Evolutionary conservation across 2,113 vertebrate genomes (phyloP).

Genomic region (Rhinolophus ferrumequinum): DNA sequence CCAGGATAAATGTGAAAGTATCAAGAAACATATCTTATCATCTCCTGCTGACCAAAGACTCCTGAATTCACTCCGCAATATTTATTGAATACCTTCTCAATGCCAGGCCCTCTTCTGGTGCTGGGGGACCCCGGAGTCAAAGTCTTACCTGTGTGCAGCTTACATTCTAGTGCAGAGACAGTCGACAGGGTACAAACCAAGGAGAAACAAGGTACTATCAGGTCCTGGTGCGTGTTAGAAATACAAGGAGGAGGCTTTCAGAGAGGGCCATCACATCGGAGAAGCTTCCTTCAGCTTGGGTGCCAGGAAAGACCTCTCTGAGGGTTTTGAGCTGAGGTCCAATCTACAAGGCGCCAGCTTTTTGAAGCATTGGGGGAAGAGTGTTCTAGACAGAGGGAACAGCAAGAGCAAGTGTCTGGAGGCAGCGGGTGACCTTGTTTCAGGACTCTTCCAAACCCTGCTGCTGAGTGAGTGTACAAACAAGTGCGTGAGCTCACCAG

Average conservation of each 20-base stretch:
- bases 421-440: not conserved
- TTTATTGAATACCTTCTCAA: not conserved
- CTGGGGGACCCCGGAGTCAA: not conserved
- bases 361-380: not conserved
- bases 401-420: not conserved
- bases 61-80: not conserved
- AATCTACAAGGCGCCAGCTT: not conserved
- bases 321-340: not conserved
- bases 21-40: not conserved
- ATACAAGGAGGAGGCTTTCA: rapidly evolving
- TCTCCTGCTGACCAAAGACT: not conserved
- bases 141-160: not conserved
- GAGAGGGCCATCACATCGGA: rapidly evolving
- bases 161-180: not conserved
- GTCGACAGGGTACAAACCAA: not conserved
- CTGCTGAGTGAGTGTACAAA: not conserved
- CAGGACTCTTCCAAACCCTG: not conserved
- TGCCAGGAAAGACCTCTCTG: not conserved
- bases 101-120: not conserved
- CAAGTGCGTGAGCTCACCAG: not conserved
- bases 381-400: not conserved
- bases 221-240: not conserved
- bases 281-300: not conserved
- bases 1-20: not conserved
- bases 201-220: not conserved